Evolutionary conservation across 2,113 vertebrate species (phyloP).

Genomic region (Hemicordylus capensis): DNA sequence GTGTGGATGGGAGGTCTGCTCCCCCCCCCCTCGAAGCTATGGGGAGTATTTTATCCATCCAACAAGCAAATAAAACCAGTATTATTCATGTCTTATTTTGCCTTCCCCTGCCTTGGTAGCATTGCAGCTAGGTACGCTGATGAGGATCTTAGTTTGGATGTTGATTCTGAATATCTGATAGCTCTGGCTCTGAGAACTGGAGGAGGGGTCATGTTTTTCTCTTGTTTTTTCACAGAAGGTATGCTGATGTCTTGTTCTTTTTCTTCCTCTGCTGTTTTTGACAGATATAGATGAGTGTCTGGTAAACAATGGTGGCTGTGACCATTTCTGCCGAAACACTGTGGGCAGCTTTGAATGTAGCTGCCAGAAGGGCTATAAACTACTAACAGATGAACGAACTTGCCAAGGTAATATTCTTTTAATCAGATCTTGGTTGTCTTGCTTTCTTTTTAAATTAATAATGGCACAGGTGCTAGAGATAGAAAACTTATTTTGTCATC

Average conservation of each 20-base stretch:
- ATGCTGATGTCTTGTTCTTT: neutral
- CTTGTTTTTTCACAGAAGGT: neutral
- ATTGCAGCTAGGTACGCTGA: neutral
- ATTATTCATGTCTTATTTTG: neutral
- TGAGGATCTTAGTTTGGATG: neutral
- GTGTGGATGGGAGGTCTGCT: too few species aligned
- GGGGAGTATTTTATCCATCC: neutral
- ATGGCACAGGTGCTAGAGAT: neutral
- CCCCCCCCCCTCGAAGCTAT: neutral
- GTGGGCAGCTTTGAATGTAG: constrained; percentile 98
- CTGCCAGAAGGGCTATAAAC: constrained; percentile 95
- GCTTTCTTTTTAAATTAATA: neutral
- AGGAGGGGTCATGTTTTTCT: neutral
- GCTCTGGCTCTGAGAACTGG: neutral
- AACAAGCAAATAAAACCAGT: neutral
- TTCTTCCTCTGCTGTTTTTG: neutral
- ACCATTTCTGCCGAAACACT: constrained; percentile 94
- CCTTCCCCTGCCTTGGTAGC: too few species aligned
- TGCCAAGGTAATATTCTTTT: constrained; percentile 88
- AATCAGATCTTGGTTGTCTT: neutral
- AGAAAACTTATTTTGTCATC: neutral
- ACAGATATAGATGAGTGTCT: constrained; percentile 95
- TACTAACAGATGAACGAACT: constrained; percentile 93
- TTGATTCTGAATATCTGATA: neutral
- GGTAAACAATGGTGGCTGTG: constrained; percentile 93